Evolutionary conservation across 2,797 vertebrate genomes (phyloP).

Genomic region (Artibeus lituratus): DNA sequence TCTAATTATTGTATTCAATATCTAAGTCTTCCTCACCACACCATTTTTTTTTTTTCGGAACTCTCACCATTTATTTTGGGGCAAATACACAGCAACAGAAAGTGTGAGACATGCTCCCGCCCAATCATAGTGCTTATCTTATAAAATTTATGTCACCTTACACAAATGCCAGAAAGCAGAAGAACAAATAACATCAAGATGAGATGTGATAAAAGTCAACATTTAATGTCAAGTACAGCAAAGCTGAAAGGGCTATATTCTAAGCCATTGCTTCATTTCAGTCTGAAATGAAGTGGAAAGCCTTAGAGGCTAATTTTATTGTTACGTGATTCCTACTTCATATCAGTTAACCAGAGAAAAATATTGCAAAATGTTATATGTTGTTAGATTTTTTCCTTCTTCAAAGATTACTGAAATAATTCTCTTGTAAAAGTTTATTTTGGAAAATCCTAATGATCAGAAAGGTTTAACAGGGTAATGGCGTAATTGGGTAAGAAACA

Average conservation of each 20-base stretch:
- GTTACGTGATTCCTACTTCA: neutral
- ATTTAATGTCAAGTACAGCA: neutral
- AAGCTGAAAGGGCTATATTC: neutral
- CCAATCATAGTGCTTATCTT: neutral
- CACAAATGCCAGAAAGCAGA: neutral
- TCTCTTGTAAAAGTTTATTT: neutral
- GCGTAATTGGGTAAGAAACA: neutral
- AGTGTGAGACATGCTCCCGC: neutral
- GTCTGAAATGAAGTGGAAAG: neutral
- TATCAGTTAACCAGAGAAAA: neutral
- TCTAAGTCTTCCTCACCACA: neutral
- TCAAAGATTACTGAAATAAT: slow-evolving; percentile 30
- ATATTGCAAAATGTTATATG: neutral
- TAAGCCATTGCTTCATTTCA: neutral
- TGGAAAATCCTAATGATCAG: neutral
- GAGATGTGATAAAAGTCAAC: neutral
- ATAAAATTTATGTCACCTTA: neutral
- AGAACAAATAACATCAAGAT: neutral
- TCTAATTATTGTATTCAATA: neutral
- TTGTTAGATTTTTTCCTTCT: neutral
- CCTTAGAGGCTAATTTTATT: neutral
- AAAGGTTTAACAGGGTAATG: neutral
- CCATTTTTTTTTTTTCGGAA: neutral
- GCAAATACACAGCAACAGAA: neutral
- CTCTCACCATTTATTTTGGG: neutral